Percentiles rank a stretch among this genome's conserved stretches.
These are phyloP conservation scores for Larimichthys crocea DNA, from an alignment of 2,113 vertebrate species.

Conservation along the genomic window DNA sequence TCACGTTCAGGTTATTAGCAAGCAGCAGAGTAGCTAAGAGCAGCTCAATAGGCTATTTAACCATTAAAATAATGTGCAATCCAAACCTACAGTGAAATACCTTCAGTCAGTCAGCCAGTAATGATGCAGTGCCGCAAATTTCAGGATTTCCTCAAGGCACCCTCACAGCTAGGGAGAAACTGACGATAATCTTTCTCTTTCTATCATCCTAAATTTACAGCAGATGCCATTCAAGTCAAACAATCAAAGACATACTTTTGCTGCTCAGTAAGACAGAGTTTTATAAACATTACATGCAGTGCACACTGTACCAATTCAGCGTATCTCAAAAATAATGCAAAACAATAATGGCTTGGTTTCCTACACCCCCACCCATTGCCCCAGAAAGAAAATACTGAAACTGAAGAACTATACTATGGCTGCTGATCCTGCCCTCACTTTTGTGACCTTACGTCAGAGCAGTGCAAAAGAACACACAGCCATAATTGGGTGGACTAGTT, in stretches of 20 bases:
- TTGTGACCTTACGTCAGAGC: slow-evolving; percentile 32
- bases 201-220: slow-evolving; percentile 11
- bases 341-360: background rate
- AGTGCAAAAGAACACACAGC: slow-evolving; percentile 32
- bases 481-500: slow-evolving; percentile 42
- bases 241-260: background rate
- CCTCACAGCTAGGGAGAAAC: slow-evolving; percentile 6
- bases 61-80: slow-evolving; percentile 52
- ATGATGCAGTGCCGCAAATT: slow-evolving; percentile 28
- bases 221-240: background rate
- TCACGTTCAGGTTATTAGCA: slow-evolving; percentile 62
- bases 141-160: slow-evolving; percentile 30
- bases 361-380: too few relatives aligned
- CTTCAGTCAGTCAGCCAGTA: slow-evolving; percentile 33
- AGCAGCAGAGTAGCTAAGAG: slow-evolving; percentile 54
- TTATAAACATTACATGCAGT: slow-evolving; percentile 1
- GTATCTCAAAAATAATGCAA: background rate
- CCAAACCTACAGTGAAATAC: slow-evolving; percentile 54
- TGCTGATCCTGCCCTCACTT: slow-evolving; percentile 28
- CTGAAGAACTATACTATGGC: background rate
- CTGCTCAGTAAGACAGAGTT: background rate
- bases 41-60: slow-evolving; percentile 66
- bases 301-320: background rate
- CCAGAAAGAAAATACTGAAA: slow-evolving; percentile 1
- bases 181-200: background rate